These are phyloP conservation scores for Tyrophagus putrescentiae DNA, from an alignment of 1,140 invertebrate species.

Conservation along the genomic window DNA sequence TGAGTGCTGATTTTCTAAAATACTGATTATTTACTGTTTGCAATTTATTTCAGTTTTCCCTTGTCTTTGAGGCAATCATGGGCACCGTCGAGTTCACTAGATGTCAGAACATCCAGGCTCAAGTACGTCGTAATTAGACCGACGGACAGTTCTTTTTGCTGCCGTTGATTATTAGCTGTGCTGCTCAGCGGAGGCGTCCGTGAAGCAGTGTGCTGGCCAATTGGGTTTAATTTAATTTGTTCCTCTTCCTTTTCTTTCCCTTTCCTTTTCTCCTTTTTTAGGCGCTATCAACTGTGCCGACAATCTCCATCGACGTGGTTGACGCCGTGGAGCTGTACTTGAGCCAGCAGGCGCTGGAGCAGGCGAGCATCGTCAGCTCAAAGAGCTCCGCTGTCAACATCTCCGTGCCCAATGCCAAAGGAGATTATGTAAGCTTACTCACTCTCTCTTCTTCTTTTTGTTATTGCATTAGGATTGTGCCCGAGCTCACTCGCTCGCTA, in stretches of 20 bases:
- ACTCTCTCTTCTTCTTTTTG: neutral
- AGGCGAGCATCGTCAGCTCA: constrained; percentile 71
- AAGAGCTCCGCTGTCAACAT: constrained; percentile 99
- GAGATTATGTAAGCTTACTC: constrained; percentile 70
- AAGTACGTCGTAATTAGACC: constrained; percentile 44
- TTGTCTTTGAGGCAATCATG: constrained; percentile 89
- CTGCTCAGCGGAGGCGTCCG: too few relatives aligned
- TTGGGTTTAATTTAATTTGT: too few relatives aligned
- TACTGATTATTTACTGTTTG: too few relatives aligned
- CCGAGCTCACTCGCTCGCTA: too few relatives aligned
- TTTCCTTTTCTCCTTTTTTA: constrained; percentile 32
- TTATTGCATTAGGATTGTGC: neutral
- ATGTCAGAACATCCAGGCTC: constrained; percentile 92
- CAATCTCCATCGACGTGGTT: constrained; percentile 95
- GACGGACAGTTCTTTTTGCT: constrained; percentile 9
- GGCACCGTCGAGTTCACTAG: constrained; percentile 94
- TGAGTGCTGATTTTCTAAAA: too few relatives aligned
- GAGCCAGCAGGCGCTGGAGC: constrained; percentile 64
- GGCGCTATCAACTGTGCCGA: constrained; percentile 83
- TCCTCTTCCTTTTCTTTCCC: neutral
- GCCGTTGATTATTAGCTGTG: too few relatives aligned
- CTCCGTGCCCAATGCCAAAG: constrained; percentile 60
- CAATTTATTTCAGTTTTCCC: too few relatives aligned
- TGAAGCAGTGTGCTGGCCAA: too few relatives aligned
- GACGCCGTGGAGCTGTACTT: constrained; percentile 96